Evolutionary conservation across 2,113 vertebrate species (phyloP).

Genomic region (Sinocyclocheilus grahami): DNA sequence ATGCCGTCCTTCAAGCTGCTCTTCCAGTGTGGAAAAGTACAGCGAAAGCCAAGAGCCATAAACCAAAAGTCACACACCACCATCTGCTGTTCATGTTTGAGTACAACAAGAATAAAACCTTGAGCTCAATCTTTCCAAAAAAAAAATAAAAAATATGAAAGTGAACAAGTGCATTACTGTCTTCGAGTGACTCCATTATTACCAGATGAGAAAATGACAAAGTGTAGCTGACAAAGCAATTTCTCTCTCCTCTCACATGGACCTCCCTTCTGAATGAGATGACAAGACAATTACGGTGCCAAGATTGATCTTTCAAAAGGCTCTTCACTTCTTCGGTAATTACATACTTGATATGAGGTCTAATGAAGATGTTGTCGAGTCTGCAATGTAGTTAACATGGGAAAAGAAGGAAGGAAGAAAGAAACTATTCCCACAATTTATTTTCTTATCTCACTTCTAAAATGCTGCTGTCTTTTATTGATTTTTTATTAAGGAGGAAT

Average conservation of each 20-base stretch:
- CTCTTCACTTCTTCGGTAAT: conserved; percentile 43
- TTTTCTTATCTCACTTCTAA: not conserved
- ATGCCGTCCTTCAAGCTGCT: not conserved
- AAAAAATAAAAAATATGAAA: not conserved
- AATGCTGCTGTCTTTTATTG: not conserved
- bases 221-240: conserved; percentile 55
- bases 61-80: conserved; percentile 25
- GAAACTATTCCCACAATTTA: not conserved
- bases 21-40: conserved; percentile 20
- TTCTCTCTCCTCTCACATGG: conserved; percentile 38
- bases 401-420: conserved; percentile 8
- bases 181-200: conserved; percentile 51
- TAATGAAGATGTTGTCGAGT: conserved; percentile 51
- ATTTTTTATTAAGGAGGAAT: not conserved
- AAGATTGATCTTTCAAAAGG: conserved; percentile 46
- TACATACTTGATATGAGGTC: conserved; percentile 40
- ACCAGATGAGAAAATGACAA: conserved; percentile 52
- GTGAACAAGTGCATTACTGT: conserved; percentile 44
- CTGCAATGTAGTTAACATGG: conserved; percentile 21
- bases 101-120: not conserved
- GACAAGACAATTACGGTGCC: conserved; percentile 54
- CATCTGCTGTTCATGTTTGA: conserved; percentile 49
- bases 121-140: not conserved
- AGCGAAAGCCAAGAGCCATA: not conserved
- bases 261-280: conserved; percentile 39